These are phyloP conservation scores for Columbina picui DNA, from an alignment of 2,113 vertebrate species.

Conservation along the genomic window DNA sequence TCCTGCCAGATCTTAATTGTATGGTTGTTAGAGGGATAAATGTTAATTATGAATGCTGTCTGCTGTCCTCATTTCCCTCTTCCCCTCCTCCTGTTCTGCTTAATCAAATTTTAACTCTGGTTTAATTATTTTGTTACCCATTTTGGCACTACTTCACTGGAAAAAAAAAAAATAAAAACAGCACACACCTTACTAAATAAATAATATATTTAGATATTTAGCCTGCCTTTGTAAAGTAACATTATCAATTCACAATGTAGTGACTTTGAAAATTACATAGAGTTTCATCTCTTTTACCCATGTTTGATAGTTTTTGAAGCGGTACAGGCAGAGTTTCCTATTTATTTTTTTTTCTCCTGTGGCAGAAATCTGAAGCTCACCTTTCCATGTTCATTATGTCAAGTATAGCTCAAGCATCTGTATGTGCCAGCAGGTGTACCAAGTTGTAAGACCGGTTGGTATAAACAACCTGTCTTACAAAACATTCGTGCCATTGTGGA, in stretches of 20 bases:
- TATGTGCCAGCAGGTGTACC: neutral
- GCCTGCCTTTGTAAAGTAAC: neutral
- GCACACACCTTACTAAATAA: neutral
- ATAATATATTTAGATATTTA: neutral
- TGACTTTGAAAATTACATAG: neutral
- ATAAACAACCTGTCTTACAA: neutral
- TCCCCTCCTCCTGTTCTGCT: neutral
- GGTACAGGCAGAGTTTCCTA: neutral
- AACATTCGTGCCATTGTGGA: neutral
- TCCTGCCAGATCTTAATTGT: conserved; percentile 27
- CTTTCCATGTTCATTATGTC: neutral
- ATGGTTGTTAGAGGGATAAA: neutral
- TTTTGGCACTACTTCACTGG: neutral
- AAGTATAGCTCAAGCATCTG: neutral
- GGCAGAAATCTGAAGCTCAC: neutral
- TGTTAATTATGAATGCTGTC: conserved; percentile 38
- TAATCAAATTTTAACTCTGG: conserved; percentile 39
- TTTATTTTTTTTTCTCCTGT: neutral
- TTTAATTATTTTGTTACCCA: conserved; percentile 11
- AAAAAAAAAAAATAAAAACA: neutral
- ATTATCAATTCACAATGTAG: neutral
- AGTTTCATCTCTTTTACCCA: neutral
- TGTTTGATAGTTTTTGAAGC: neutral
- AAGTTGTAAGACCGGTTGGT: neutral
- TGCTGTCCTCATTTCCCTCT: neutral